Evolutionary conservation across 2,888 invertebrate species (phyloP).

Genomic region (Aleiodes alternator): DNA sequence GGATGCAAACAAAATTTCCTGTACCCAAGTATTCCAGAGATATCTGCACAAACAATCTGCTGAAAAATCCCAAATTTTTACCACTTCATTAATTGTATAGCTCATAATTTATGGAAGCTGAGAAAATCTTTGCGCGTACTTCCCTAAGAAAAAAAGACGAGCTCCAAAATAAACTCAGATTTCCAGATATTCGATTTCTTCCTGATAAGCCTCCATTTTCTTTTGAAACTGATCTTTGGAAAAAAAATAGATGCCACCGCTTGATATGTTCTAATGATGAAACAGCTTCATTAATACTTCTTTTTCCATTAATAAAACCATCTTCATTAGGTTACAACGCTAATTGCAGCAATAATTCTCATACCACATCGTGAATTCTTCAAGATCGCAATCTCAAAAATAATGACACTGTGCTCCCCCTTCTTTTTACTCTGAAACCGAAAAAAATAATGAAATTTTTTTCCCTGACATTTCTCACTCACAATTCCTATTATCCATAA

Average conservation of each 20-base stretch:
- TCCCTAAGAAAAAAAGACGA: no score
- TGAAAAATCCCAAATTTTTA: no score
- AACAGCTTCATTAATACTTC: background rate
- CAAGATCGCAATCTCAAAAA: background rate
- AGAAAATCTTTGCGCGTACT: no score
- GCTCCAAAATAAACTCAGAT: no score
- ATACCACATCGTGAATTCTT: background rate
- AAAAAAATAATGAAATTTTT: background rate
- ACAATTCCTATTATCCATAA: background rate
- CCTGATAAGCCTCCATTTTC: no score
- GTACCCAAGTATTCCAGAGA: no score
- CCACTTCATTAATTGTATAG: no score
- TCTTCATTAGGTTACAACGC: background rate
- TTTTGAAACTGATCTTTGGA: no score
- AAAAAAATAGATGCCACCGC: background rate
- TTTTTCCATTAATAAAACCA: background rate
- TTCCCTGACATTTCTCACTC: background rate
- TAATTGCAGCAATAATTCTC: constrained; percentile 17
- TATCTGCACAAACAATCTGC: no score
- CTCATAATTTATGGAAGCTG: no score
- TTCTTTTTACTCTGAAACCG: background rate
- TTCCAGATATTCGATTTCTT: no score
- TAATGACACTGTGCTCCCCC: background rate
- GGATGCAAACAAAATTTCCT: no score
- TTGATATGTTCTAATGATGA: background rate